phyloP scores from a whole-genome alignment of 2,888 invertebrate species.

The Anagyrus pseudococci region DNA sequence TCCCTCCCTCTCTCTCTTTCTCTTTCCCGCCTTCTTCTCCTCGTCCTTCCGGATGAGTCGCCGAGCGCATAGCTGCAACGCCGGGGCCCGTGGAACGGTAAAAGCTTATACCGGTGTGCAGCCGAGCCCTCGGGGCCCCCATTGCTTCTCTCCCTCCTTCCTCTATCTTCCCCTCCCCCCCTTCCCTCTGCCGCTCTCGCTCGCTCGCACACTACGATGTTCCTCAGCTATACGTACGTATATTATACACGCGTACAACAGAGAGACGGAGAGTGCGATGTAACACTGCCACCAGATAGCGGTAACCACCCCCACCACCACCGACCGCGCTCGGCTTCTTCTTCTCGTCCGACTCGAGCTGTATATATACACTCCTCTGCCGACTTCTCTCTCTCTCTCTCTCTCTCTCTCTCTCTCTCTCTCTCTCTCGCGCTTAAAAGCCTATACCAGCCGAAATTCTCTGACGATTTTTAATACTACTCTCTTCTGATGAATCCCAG shows the following conservation, averaged over 20 bases:
- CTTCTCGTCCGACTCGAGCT: too few relatives aligned
- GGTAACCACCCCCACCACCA: conserved; percentile 50
- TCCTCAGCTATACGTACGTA: neutral
- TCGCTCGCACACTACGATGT: neutral
- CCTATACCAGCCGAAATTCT: too few relatives aligned
- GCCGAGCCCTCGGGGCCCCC: conserved; percentile 31
- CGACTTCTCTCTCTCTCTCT: too few relatives aligned
- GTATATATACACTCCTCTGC: too few relatives aligned
- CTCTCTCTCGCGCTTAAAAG: too few relatives aligned
- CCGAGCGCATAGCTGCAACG: conserved; percentile 37
- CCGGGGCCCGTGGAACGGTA: conserved; percentile 50
- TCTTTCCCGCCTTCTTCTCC: neutral
- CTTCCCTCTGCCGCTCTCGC: conserved; percentile 22
- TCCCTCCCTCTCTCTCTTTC: conserved; percentile 6
- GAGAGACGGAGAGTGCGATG: conserved; percentile 42
- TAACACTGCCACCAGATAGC: conserved; percentile 55
- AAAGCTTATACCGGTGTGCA: conserved; percentile 46
- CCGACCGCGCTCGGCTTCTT: neutral
- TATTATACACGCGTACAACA: conserved; percentile 7
- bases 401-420: too few relatives aligned
- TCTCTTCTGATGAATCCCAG: too few relatives aligned
- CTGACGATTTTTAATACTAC: too few relatives aligned
- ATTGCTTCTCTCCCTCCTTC: neutral
- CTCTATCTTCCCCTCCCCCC: neutral
- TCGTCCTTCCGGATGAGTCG: conserved; percentile 30